Percentiles rank a stretch among this genome's conserved stretches.
phyloP scores from a whole-genome alignment of 2,113 vertebrate genomes.

The Eublepharis macularius region DNA sequence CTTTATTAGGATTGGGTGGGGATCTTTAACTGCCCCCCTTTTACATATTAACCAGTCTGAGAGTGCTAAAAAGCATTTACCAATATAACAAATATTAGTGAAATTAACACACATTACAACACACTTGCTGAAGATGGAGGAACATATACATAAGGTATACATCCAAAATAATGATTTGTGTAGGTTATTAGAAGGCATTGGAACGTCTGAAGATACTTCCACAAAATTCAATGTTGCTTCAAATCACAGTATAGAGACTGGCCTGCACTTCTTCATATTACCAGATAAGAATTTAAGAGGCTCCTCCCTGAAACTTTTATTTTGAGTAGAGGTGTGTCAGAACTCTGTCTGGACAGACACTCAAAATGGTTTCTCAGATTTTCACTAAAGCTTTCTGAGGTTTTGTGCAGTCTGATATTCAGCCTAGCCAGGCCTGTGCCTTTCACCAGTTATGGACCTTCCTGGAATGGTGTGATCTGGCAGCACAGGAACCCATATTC shows the following conservation, averaged over 20 bases:
- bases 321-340: neutral
- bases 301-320: neutral
- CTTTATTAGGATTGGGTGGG: neutral
- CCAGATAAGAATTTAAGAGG: neutral
- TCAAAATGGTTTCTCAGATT: neutral
- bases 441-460: neutral
- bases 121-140: rapidly evolving
- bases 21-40: constrained; percentile 17
- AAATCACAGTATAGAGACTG: neutral
- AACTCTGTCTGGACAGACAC: neutral
- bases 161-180: neutral
- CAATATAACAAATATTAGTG: constrained; percentile 24
- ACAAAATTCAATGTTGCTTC: neutral
- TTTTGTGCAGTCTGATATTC: neutral
- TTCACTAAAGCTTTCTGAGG: neutral
- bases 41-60: constrained; percentile 31
- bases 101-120: neutral
- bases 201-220: neutral
- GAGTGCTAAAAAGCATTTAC: neutral
- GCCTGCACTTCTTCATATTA: no score
- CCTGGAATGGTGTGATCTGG: no score
- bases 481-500: no score
- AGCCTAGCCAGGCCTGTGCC: neutral
- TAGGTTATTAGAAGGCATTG: neutral
- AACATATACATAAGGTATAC: neutral